Evolutionary conservation across 1,140 invertebrate genomes (phyloP), one percentile per base, ranked within the genome.

Genomic region (Goniozus legneri): DNA sequence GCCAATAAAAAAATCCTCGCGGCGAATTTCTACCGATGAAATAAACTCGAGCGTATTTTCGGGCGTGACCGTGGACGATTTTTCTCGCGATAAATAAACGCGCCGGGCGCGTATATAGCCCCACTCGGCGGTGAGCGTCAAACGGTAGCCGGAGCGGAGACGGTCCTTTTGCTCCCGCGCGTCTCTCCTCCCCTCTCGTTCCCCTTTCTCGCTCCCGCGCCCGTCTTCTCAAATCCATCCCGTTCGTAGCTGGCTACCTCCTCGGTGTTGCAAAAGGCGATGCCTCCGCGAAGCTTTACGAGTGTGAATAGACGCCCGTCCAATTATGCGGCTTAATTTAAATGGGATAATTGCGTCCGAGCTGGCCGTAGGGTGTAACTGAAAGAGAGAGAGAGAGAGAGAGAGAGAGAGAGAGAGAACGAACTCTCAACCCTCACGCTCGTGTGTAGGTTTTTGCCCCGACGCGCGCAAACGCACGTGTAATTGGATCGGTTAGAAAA

Each of bases 291-390:
- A 12, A 39, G 56, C 55, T 71, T 71, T 71, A 71, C 63, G 69
- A 71, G 65, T 71, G 69, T 62, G 67, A 70, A 71, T 70, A 69
- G 65, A 71, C 60, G 60, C 47, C 46, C 62, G 67, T 67, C 67
- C 65, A 71, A 70, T 70, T 70, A 70, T 62, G 62, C 62, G 62
- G 63, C 64, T 69, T 69, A 69, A 71, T 71, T 71, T 71, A 69
- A 70, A 71, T 71, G 65, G 67, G 67, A 71, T 71, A 71, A 71
- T 71, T 70, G 65, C 66, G 56, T 67, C 57, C 52, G 44, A 51
- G 37, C n/a, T n/a, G 24, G 24, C 24, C 10, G 24, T 10, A 27
- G 24, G 24, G 10, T 27, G 24, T 27, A 19, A 36, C 16, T 7
- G 10, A 33, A 15, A 33, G 12, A 33, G 15, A 33, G 32, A 33